Evolutionary conservation across 2,797 vertebrate genomes (phyloP).

Genomic region (Gymnoscopelus microlampas): DNA sequence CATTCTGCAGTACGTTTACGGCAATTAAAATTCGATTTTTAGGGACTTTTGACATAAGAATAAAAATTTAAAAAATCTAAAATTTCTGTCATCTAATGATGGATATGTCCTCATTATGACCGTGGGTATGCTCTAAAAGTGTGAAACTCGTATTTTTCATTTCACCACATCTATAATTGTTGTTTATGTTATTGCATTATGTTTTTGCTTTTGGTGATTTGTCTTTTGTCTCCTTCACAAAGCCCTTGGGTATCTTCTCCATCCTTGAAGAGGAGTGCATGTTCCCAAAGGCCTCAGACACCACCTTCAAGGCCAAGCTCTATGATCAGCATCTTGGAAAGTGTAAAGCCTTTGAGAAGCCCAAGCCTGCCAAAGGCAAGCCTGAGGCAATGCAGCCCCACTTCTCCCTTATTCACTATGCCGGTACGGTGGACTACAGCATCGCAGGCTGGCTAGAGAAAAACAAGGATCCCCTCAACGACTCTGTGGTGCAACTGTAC

Average conservation of each 20-base stretch:
- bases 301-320: constrained; percentile 87
- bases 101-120: no score
- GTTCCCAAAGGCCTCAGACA: constrained; percentile 58
- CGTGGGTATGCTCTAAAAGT: no score
- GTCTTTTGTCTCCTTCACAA: no score
- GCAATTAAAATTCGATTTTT: no score
- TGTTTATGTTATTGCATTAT: no score
- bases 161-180: no score
- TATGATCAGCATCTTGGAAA: constrained; percentile 89
- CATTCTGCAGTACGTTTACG: no score
- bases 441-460: constrained; percentile 85
- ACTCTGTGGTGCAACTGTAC: constrained; percentile 85
- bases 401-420: constrained; percentile 79
- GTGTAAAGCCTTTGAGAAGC: constrained; percentile 81
- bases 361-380: constrained; percentile 82
- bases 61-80: no score
- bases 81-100: no score
- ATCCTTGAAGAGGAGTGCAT: constrained; percentile 52
- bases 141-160: no score
- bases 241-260: constrained; percentile 86
- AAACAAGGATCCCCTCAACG: constrained; percentile 91
- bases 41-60: no score
- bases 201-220: no score
- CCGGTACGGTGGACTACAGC: constrained; percentile 79
- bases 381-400: constrained; percentile 71